These are phyloP conservation scores for Anthoscopus minutus DNA, from an alignment of 2,113 vertebrate genomes.

Conservation along the genomic window DNA sequence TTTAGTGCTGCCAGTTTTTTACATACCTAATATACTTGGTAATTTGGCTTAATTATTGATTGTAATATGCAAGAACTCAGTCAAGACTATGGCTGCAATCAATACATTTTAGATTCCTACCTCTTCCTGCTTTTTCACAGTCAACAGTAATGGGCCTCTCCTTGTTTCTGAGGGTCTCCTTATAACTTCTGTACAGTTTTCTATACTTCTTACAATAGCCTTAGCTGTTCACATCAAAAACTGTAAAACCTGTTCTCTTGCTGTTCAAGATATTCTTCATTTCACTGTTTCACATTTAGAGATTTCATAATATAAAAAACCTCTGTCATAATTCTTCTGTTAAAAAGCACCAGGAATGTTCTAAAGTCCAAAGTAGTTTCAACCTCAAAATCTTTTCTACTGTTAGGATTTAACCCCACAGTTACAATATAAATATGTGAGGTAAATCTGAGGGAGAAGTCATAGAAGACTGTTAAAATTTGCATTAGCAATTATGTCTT, in stretches of 20 bases:
- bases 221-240: background rate
- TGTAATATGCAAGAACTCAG: background rate
- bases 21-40: background rate
- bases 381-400: background rate
- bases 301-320: background rate
- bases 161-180: background rate
- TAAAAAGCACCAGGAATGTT: background rate
- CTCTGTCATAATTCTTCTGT: background rate
- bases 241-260: background rate
- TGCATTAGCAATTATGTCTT: background rate
- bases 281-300: background rate
- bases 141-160: background rate
- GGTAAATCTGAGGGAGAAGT: background rate
- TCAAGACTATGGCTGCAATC: background rate
- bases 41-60: background rate
- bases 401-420: background rate
- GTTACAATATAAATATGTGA: background rate
- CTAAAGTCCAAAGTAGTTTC: background rate
- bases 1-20: background rate
- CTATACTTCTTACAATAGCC: background rate
- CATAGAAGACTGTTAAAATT: background rate
- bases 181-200: background rate
- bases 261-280: background rate
- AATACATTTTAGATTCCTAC: fast-evolving
- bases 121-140: background rate